phyloP scores from a whole-genome alignment of 2,888 invertebrate genomes.

The Neria commutata region DNA sequence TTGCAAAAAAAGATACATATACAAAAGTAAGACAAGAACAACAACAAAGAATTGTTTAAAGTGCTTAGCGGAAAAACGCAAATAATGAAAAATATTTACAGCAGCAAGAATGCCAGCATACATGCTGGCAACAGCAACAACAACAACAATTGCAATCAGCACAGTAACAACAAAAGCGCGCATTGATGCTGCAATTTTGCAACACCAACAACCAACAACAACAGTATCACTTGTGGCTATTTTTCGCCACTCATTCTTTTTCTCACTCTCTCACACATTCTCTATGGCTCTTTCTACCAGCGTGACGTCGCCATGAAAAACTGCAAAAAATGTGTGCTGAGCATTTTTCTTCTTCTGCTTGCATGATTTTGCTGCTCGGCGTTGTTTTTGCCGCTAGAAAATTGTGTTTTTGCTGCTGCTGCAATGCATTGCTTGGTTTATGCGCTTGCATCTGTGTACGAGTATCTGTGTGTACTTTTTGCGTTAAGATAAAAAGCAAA shows the following conservation, averaged over 20 bases:
- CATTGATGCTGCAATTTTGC: neutral
- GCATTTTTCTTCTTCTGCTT: no score
- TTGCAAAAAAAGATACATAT: slow-evolving; percentile 1
- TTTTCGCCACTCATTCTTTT: no score
- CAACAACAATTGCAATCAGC: neutral
- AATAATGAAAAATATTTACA: slow-evolving; percentile 15
- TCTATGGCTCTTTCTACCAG: neutral
- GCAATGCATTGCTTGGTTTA: no score
- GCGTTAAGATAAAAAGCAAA: slow-evolving; percentile 2
- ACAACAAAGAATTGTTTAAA: neutral
- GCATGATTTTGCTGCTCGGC: no score
- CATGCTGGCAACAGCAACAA: slow-evolving; percentile 1
- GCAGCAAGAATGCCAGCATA: slow-evolving; percentile 4
- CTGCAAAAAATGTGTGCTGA: neutral
- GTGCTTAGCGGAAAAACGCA: slow-evolving; percentile 7
- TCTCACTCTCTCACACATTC: no score
- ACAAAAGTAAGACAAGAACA: neutral
- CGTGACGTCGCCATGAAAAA: neutral
- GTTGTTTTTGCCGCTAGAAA: neutral
- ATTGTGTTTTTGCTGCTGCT: neutral
- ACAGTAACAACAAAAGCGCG: neutral
- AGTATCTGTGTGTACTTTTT: neutral
- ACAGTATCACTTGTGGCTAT: slow-evolving; percentile 5
- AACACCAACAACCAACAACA: neutral
- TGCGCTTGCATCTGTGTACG: neutral